These are phyloP conservation scores for Rana temporaria DNA, from an alignment of 2,113 vertebrate genomes.

Conservation along the genomic window DNA sequence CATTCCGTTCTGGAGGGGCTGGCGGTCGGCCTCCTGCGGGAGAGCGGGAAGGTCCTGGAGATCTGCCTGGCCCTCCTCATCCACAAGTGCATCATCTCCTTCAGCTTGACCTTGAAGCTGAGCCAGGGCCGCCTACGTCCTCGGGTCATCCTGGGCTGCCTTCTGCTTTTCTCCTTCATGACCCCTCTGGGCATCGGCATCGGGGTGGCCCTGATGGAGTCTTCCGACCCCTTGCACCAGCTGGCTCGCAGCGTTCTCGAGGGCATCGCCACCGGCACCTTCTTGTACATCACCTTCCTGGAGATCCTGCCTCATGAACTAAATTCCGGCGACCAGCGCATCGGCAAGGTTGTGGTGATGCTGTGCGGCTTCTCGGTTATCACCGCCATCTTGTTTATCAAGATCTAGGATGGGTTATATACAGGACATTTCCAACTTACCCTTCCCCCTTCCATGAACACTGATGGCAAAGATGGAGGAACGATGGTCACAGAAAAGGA, in stretches of 20 bases:
- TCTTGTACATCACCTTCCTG: slow-evolving; percentile 84
- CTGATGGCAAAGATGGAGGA: too few species aligned
- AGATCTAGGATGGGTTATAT: slow-evolving; percentile 64
- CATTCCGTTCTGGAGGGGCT: slow-evolving; percentile 84
- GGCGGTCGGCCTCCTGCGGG: slow-evolving; percentile 78
- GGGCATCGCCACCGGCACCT: slow-evolving; percentile 82
- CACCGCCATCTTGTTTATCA: slow-evolving; percentile 83
- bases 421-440: too few species aligned
- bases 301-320: slow-evolving; percentile 85
- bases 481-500: too few species aligned
- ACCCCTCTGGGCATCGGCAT: slow-evolving; percentile 82
- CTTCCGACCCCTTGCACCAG: slow-evolving; percentile 66
- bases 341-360: slow-evolving; percentile 82
- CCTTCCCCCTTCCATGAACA: too few species aligned
- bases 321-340: slow-evolving; percentile 66
- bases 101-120: slow-evolving; percentile 80
- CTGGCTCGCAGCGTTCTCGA: slow-evolving; percentile 79
- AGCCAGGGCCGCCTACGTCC: slow-evolving; percentile 72
- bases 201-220: slow-evolving; percentile 73
- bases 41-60: slow-evolving; percentile 70
- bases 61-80: slow-evolving; percentile 78
- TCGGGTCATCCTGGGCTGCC: slow-evolving; percentile 65
- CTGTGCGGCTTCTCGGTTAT: slow-evolving; percentile 83
- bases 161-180: slow-evolving; percentile 78
- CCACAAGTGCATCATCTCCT: slow-evolving; percentile 80